Evolutionary conservation across 2,888 invertebrate species (phyloP), one percentile per base, ranked within the genome.

Genomic region (Crematogaster levior): DNA sequence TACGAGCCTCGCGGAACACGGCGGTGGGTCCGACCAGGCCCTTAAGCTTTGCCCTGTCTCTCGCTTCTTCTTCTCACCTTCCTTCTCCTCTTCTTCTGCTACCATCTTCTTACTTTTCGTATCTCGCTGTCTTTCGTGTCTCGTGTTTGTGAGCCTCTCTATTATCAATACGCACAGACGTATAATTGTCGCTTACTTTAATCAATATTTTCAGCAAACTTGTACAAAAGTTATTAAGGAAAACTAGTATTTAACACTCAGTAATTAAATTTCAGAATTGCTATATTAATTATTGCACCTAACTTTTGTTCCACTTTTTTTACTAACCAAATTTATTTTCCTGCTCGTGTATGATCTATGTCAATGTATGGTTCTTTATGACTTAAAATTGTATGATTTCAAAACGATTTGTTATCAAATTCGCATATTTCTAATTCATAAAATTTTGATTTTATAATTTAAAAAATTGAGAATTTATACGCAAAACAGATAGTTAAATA

Each of bases 1-100:
- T 94, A 93, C 91, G 91, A 91, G 91, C 89, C 93, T 94, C 93
- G 93, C 93, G 92, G 92, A 93, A 94, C 94, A 92, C 94, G 92
- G 94, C 93, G 94, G 94, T 93, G 93, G 94, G 94, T 94, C 77
- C 77, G 81, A 18, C 51, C 37, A 40, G 58, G 66, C 77, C 82
- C 79, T 82, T 73, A 74, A 81, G 86, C 65, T 79, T 82, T 82
- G 83, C 72, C 70, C 56, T 51, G 58, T 85, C 58, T 73, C 81
- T 60, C 74, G 72, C 75, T 63, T 73, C 68, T 75, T 79, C 61
- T 79, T 61, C 66, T 66, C 65, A 60, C 51, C 63, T 74, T 43
- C 60, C 53, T 37, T 75, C 46, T 56, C 27, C 37, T 82, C 61
- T 70, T 34, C 74, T 81, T 79, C 72, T 56, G 65, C 82, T 27